phyloP scores from a whole-genome alignment of 2,797 vertebrate species.

The Buphagus erythrorhynchus region DNA sequence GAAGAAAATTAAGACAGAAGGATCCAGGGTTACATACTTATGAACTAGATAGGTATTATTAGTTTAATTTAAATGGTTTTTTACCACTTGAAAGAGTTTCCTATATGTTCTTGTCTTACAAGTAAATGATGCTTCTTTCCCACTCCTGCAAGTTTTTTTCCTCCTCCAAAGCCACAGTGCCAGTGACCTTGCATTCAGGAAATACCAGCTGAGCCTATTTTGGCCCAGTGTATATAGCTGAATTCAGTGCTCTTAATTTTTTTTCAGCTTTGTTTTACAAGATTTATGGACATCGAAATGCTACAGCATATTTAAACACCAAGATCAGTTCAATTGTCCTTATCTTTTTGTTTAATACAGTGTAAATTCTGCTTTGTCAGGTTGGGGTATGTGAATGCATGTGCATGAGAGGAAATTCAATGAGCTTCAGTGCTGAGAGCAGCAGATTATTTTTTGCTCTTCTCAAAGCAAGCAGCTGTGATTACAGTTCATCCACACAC shows the following conservation, averaged over 20 bases:
- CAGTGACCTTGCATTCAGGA: neutral
- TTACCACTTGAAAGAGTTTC: neutral
- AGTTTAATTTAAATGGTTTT: neutral
- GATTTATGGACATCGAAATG: neutral
- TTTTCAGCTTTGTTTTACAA: neutral
- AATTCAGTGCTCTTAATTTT: neutral
- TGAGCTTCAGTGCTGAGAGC: slow-evolving; percentile 17
- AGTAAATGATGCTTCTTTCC: neutral
- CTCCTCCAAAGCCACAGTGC: neutral
- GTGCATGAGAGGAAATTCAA: slow-evolving; percentile 24
- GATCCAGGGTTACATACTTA: accelerated
- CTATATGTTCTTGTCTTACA: neutral
- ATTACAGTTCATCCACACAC: neutral
- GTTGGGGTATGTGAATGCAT: neutral
- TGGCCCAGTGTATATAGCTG: neutral
- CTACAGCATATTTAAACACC: neutral
- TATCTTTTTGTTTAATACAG: neutral
- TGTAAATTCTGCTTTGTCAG: slow-evolving; percentile 2
- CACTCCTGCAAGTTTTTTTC: neutral
- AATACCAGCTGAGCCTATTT: neutral
- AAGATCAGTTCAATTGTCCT: neutral
- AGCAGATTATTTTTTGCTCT: slow-evolving; percentile 9
- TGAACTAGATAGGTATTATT: neutral
- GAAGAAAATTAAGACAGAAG: neutral
- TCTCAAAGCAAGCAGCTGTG: neutral